phyloP scores from a whole-genome alignment of 2,797 vertebrate genomes.

The Apodemus agrarius region DNA sequence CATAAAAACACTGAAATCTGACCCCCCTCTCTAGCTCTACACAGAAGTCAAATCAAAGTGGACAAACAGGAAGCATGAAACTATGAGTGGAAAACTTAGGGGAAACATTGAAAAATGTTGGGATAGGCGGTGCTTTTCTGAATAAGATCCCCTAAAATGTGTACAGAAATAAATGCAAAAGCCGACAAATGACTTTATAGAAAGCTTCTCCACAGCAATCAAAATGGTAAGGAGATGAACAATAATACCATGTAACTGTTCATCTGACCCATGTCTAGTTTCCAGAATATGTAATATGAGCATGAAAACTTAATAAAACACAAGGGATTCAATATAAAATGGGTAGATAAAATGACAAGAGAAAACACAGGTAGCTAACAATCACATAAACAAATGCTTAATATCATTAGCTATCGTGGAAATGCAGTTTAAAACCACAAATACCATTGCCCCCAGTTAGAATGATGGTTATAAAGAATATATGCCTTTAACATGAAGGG shows the following conservation, averaged over 20 bases:
- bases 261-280: background rate
- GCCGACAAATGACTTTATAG: background rate
- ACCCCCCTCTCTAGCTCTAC: background rate
- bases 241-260: background rate
- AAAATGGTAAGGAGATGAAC: background rate
- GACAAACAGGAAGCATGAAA: background rate
- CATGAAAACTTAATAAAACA: background rate
- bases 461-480: background rate
- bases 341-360: background rate
- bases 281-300: background rate
- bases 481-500: no score
- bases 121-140: background rate
- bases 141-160: background rate
- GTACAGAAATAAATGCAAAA: background rate
- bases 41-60: background rate
- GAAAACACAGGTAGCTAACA: background rate
- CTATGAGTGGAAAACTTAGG: background rate
- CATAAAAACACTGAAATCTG: background rate
- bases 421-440: background rate
- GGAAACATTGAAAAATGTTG: background rate
- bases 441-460: background rate
- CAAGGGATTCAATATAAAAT: background rate
- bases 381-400: background rate
- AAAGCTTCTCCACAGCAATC: background rate
- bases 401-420: background rate